Evolutionary conservation across 2,888 invertebrate species (phyloP), one percentile per base, ranked within the genome.

Genomic region (Brenthis hecate): DNA sequence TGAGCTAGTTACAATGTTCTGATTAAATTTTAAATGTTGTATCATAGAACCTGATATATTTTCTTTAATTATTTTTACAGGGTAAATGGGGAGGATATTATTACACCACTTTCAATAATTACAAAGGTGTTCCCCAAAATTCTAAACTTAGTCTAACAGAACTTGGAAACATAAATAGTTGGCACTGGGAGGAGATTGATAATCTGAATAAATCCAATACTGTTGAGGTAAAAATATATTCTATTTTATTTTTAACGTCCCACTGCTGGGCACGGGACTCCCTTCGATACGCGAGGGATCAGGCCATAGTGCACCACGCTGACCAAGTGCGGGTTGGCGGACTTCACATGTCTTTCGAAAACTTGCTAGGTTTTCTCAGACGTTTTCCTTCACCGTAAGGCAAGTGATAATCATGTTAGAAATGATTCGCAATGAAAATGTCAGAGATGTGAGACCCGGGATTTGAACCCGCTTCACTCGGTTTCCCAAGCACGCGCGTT

Each of bases 21-120:
- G 6, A 5, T 51, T 53, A 8, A 3, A 13, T 54, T 54, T 54
- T 1, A 23, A 54, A 19, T 11, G 13, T 6, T 5, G n/a, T 14
- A 14, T n/a, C 1, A 57, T 43, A 16, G 36, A 19, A 6, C 6
- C 14, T 47, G 16, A 47, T 58, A 47, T 58, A 13, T 58, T 58
- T 23, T 13, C 5, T 47, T 1, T 56, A 56, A 51, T 19, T 14
- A n/a, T n/a, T 51, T n/a, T 56, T 43, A 11, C 43, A 58, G 58
- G 47, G 23, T 6, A 19, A 58, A 58, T 58, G 58, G 58, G 58
- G 58, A 8, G 58, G 58, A 19, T 23, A 58, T 58, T 58, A 58
- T 19, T 58, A 58, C 58, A 47, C 43, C 2, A 47, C 6, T 13
- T 6, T 43, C 5, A 43, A 23, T 1, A 23, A 48, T 58, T 47